phyloP scores from a whole-genome alignment of 2,113 vertebrate genomes.

The Halcyon malimbica region DNA sequence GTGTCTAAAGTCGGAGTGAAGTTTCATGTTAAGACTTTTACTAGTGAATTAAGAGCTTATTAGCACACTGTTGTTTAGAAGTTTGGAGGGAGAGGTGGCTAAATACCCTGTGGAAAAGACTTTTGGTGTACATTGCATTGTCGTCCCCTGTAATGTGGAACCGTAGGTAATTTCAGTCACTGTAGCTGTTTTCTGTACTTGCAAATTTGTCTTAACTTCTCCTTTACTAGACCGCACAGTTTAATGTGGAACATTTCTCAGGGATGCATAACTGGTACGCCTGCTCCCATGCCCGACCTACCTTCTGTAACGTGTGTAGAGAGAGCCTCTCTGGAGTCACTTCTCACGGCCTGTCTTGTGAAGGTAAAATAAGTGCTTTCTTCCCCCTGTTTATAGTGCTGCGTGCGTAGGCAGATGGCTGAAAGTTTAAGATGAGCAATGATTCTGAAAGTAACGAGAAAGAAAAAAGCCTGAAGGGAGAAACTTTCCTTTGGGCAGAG shows the following conservation, averaged over 20 bases:
- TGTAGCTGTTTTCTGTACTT: slow-evolving; percentile 68
- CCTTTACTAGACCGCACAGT: slow-evolving; percentile 95
- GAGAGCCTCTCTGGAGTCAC: slow-evolving; percentile 98
- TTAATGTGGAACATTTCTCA: slow-evolving; percentile 99
- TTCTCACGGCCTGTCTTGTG: slow-evolving; percentile 97
- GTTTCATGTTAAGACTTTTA: neutral
- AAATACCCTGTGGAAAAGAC: neutral
- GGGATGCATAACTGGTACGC: slow-evolving; percentile 99
- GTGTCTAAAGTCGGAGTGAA: neutral
- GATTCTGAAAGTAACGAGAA: neutral
- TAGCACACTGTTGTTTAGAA: neutral
- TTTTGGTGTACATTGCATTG: neutral
- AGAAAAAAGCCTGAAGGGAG: neutral
- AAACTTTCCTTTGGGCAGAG: neutral
- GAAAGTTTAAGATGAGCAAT: neutral
- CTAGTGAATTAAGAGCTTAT: neutral
- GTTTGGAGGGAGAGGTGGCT: neutral
- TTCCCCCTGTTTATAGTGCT: neutral
- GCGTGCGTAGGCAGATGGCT: neutral
- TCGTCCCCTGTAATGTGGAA: neutral
- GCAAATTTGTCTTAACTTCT: slow-evolving; percentile 83
- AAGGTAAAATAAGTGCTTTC: slow-evolving; percentile 80
- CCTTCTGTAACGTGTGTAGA: slow-evolving; percentile 97
- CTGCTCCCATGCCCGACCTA: slow-evolving; percentile 97
- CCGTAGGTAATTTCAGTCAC: neutral